These are phyloP conservation scores for Lymantria monacha DNA, from an alignment of 2,888 invertebrate genomes.

Conservation along the genomic window DNA sequence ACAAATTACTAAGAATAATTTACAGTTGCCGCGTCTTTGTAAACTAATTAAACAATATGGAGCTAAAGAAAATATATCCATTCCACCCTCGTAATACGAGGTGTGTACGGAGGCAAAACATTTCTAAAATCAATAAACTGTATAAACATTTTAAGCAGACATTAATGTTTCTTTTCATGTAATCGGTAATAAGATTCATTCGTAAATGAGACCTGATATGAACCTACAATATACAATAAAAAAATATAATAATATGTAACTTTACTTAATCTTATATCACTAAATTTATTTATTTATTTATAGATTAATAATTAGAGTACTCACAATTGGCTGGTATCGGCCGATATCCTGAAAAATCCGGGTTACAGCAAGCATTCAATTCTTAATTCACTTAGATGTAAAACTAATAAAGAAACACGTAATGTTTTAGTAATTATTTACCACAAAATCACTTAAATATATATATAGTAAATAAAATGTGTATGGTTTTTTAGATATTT, in stretches of 20 bases:
- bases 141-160: conserved; percentile 49
- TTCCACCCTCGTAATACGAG: conserved; percentile 22
- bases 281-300: conserved; percentile 12
- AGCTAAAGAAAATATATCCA: conserved; percentile 23
- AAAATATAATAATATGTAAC: conserved; percentile 15
- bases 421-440: conserved; percentile 11
- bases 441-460: conserved; percentile 43
- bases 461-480: conserved; percentile 19
- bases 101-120: conserved; percentile 40
- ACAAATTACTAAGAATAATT: neutral
- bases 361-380: conserved; percentile 27
- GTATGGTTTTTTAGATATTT: conserved; percentile 24
- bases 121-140: conserved; percentile 58
- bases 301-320: conserved; percentile 39
- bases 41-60: conserved; percentile 21
- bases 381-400: conserved; percentile 25
- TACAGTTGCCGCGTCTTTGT: neutral
- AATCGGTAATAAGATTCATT: conserved; percentile 30
- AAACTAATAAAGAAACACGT: conserved; percentile 24
- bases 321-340: conserved; percentile 53
- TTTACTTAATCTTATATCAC: conserved; percentile 13
- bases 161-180: conserved; percentile 47
- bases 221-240: conserved; percentile 26
- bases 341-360: conserved; percentile 53
- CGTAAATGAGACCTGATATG: conserved; percentile 13